Conservation (phyloP, 1,140 invertebrate species). For the Drosophila obscura region DNA sequence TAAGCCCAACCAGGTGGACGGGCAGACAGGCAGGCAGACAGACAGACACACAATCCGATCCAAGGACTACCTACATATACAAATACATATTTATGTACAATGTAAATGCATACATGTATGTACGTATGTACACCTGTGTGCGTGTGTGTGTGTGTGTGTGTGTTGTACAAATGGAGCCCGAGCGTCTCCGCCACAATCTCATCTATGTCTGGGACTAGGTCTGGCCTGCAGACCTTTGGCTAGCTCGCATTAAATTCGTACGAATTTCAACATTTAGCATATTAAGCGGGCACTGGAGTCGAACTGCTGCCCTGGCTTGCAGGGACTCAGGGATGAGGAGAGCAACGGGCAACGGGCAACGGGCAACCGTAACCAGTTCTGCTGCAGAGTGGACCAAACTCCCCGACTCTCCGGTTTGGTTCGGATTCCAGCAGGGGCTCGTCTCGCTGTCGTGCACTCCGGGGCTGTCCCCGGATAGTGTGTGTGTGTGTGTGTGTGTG, state of each 20-base stretch:
- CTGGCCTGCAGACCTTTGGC: conserved; percentile 48
- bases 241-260: conserved; percentile 71
- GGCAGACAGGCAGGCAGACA: too few species aligned
- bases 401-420: neutral
- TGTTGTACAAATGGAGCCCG: too few species aligned
- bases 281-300: conserved; percentile 65
- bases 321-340: too few species aligned
- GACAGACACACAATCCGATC: too few species aligned
- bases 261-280: conserved; percentile 75
- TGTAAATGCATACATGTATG: too few species aligned
- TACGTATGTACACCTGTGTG: too few species aligned
- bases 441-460: conserved; percentile 61
- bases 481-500: conserved; percentile 3
- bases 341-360: too few species aligned
- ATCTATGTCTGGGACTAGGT: conserved; percentile 1
- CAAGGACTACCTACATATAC: too few species aligned
- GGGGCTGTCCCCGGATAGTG: conserved; percentile 6
- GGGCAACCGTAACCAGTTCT: conserved; percentile 11
- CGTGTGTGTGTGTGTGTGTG: too few species aligned
- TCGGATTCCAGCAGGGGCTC: conserved; percentile 12
- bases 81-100: too few species aligned
- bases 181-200: neutral
- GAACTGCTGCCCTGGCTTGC: conserved; percentile 10
- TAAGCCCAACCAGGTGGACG: too few species aligned
- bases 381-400: conserved; percentile 10